Evolutionary conservation across 92 coral and sea anemone genomes (phyloP).

Genomic region (Porites lobata): DNA sequence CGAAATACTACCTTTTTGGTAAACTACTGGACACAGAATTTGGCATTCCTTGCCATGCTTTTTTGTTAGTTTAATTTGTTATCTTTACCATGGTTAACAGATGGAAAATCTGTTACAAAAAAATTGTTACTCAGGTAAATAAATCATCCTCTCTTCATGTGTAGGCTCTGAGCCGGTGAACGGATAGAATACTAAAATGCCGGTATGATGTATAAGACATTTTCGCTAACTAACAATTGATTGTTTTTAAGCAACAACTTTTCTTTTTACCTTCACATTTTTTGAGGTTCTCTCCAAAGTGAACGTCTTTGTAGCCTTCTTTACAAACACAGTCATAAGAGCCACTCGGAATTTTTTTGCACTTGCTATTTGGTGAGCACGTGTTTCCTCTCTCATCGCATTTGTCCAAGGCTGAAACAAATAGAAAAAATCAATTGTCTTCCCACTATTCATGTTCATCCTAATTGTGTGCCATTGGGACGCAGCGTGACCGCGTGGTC

Average conservation of each 20-base stretch:
- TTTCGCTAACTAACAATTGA: no score
- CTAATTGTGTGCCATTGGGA: neutral
- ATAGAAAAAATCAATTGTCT: neutral
- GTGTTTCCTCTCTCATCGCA: slow-evolving; percentile 3
- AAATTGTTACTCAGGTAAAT: no score
- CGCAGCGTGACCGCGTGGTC: neutral
- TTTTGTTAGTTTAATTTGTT: no score
- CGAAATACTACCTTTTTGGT: no score
- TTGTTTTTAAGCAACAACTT: neutral
- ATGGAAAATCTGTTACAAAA: no score
- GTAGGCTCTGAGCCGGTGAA: no score
- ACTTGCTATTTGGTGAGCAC: neutral
- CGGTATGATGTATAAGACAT: no score
- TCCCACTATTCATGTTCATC: neutral
- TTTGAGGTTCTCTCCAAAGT: neutral
- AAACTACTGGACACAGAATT: no score
- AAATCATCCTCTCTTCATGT: no score
- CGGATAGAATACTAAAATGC: no score
- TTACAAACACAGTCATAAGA: slow-evolving; percentile 4
- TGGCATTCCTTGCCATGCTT: no score
- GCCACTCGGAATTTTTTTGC: neutral
- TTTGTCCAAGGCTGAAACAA: neutral
- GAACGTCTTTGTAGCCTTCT: neutral
- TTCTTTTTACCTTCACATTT: slow-evolving; percentile 2
- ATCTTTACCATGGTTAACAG: no score